phyloP scores from a whole-genome alignment of 2,797 vertebrate species.

The Neomorphus geoffroyi region DNA sequence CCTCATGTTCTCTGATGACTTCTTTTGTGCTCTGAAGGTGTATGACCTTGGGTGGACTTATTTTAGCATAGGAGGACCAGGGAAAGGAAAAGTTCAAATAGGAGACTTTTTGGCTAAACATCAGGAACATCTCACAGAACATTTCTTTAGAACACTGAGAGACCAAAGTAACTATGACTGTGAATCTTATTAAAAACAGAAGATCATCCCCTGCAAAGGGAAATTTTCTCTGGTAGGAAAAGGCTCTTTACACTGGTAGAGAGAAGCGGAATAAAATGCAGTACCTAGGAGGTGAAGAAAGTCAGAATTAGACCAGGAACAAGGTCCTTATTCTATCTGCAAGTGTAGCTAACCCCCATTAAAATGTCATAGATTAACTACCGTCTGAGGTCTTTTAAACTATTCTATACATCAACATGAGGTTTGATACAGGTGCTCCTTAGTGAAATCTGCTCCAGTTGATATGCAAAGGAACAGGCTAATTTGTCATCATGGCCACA shows the following conservation, averaged over 20 bases:
- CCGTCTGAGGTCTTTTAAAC: not conserved
- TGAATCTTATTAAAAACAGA: not conserved
- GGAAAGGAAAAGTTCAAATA: not conserved
- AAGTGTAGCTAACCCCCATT: not conserved
- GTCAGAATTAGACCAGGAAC: not conserved
- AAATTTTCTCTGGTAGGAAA: not conserved
- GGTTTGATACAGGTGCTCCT: not conserved
- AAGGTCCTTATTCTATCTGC: not conserved
- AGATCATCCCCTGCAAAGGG: rapidly evolving
- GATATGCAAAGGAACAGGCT: not conserved
- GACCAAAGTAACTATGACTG: not conserved
- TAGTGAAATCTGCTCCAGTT: not conserved
- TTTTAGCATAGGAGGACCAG: not conserved
- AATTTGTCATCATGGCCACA: not conserved
- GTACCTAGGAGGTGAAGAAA: not conserved
- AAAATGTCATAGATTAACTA: not conserved
- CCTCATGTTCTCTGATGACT: not conserved
- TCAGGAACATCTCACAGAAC: not conserved
- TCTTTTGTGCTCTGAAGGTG: not conserved
- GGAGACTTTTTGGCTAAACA: not conserved
- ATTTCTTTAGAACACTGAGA: not conserved
- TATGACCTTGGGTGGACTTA: not conserved
- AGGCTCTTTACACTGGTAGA: not conserved
- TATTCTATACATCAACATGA: not conserved
- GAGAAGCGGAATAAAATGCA: not conserved